Percentiles rank a stretch among this genome's conserved stretches.
Evolutionary conservation across 2,797 vertebrate species (phyloP).

Genomic region (Chaetodon trifasciatus): DNA sequence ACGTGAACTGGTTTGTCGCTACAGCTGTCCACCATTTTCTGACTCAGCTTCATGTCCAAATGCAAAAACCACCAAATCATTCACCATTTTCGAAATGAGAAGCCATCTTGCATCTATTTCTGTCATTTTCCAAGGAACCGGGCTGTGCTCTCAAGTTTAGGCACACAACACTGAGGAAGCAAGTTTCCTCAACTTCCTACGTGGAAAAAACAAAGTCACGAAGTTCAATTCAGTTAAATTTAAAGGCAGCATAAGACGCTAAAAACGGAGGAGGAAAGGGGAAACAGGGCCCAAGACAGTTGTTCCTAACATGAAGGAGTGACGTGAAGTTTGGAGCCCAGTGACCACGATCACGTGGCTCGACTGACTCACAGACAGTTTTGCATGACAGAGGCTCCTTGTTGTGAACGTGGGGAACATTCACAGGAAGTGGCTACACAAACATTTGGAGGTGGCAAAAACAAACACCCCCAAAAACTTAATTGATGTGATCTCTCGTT

Average conservation of each 20-base stretch:
- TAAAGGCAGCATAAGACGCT: neutral
- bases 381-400: constrained; percentile 19
- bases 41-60: neutral
- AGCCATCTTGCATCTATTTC: constrained; percentile 27
- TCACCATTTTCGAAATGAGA: neutral
- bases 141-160: neutral
- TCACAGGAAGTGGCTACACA: neutral
- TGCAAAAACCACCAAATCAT: neutral
- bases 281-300: constrained; percentile 18
- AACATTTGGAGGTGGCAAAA: neutral
- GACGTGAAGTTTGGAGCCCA: constrained; percentile 25
- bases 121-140: constrained; percentile 27
- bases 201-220: constrained; percentile 29
- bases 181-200: constrained; percentile 35
- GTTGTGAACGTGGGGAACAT: neutral
- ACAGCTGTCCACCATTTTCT: neutral
- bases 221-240: neutral
- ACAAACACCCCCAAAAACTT: neutral
- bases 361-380: constrained; percentile 19
- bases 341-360: constrained; percentile 43
- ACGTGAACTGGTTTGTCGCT: neutral
- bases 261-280: neutral
- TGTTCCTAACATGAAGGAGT: constrained; percentile 9
- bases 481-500: neutral
- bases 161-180: neutral